Base-by-base conservation (phyloP, 2,888 invertebrate species). In the Podabrus alpinus region DNA sequence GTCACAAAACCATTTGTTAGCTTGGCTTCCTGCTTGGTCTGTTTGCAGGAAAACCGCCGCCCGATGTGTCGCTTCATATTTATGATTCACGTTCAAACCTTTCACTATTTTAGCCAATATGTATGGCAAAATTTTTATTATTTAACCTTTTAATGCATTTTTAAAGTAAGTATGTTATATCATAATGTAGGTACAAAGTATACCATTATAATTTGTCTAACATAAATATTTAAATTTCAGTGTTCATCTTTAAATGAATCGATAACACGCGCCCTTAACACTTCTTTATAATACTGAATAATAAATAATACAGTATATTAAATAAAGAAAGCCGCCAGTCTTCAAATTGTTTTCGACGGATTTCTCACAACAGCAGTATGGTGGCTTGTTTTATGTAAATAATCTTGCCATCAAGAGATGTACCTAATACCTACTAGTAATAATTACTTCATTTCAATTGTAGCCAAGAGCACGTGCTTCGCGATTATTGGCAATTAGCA, bases 1-100 rank as follows among this genome's bases (percentile, higher is more conserved):
- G 86, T 86, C 86, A 85, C 86, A 86, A 84, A 85, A 85, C 85
- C 85, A 86, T 86, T 86, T 86, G 86, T 86, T 86, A 85, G 84
- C 84, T 81, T 82, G 81, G 82, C 83, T 84, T 84, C 84, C 84
- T 83, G 83, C 84, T 83, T 83, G 84, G 84, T 84, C 84, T 81
- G 84, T 83, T 84, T 84, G 83, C 86, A 85, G 86, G 85, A 87
- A 87, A 86, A 86, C 86, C 85, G 83, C 85, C 83, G 82, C 85
- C 85, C 86, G 86, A 86, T 86, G 84, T 86, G 86, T 86, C 86
- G 86, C 86, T 84, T 83, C 86, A 83, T 86, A 86, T 86, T 86
- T 86, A 86, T 85, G 83, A 83, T 82, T 82, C 76, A 59, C 66
- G 60, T 59, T 73, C 74, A 64, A 73, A 68, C 61, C 60, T n/a